Base-by-base conservation (phyloP, 1,140 invertebrate genomes). In the Euura lappo region DNA sequence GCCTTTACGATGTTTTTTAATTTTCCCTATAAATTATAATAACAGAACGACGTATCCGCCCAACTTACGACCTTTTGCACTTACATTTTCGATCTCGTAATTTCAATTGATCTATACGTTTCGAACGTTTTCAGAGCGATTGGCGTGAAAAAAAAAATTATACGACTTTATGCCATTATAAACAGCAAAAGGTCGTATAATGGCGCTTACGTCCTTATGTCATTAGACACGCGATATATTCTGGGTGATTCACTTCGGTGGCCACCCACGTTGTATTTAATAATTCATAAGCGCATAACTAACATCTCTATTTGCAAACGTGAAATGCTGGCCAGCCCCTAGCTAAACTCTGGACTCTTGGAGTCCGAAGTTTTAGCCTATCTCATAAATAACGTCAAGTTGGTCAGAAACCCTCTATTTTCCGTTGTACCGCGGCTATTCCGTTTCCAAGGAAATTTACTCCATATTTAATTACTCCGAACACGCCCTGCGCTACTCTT, bases 251-350 rank as follows among this genome's bases (percentile, higher is more conserved):
- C 51, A 11, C 51, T 11, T 60, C 8, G 8, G 51, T n/a, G 51
- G 3, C 51, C 51, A 60, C 51, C 51, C 51, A 60, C 6, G 51
- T 60, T 8, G 51, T 60, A 60, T 60, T 60, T 60, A 60, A 60
- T 60, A 60, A 60, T 60, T 60, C 51, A 60, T 60, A 60, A 60
- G 51, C 51, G 13, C 13, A 6, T 3, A 60, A 8, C 8, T 60
- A 60, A 60, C 51, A 60, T 60, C 51, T 60, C 51, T 60, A 60
- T 60, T 60, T 60, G 51, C 51, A 60, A 60, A 60, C 28, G 8
- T 60, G 51, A 60, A 60, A 60, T 60, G 8, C 13, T 60, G 13
- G 5, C 51, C 3, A n/a, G 4, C 51, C 10, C 8, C 51, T n/a
- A 28, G 28, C 28, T 28, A 28, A n/a, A 8, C 51, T 6, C 51